A percentile compares a stretch with the other conserved stretches of the same genome.
Evolutionary conservation across 2,797 vertebrate genomes (phyloP).

Genomic region (Pristis pectinata): DNA sequence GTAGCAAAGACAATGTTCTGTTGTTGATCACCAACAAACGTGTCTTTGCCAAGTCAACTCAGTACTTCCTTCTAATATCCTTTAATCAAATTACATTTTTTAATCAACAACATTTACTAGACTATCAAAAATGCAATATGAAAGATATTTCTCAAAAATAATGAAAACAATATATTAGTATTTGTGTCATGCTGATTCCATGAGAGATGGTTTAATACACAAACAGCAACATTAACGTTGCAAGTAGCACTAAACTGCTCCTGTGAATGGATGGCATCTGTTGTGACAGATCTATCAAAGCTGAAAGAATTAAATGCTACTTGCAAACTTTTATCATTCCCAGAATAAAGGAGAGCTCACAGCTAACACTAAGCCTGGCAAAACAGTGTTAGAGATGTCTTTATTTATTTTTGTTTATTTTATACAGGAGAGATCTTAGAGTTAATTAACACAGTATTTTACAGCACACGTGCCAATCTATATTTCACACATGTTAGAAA

Average conservation of each 20-base stretch:
- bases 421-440: background rate
- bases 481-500: background rate
- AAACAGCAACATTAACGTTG: background rate
- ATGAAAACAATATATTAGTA: constrained; percentile 1
- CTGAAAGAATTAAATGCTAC: constrained; percentile 12
- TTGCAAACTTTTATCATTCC: constrained; percentile 5
- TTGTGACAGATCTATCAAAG: constrained; percentile 12
- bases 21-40: background rate
- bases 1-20: background rate
- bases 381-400: background rate
- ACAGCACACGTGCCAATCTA: background rate
- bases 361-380: background rate
- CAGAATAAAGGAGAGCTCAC: background rate
- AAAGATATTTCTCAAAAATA: background rate
- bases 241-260: background rate
- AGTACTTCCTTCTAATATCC: background rate
- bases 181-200: background rate
- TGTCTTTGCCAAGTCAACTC: background rate
- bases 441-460: background rate
- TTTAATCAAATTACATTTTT: constrained; percentile 1
- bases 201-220: background rate
- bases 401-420: constrained; percentile 23
- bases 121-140: background rate
- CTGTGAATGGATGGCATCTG: background rate
- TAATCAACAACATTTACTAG: background rate